Evolutionary conservation across 1,140 invertebrate genomes (phyloP).

Genomic region (Stratiolaelaps scimitus): DNA sequence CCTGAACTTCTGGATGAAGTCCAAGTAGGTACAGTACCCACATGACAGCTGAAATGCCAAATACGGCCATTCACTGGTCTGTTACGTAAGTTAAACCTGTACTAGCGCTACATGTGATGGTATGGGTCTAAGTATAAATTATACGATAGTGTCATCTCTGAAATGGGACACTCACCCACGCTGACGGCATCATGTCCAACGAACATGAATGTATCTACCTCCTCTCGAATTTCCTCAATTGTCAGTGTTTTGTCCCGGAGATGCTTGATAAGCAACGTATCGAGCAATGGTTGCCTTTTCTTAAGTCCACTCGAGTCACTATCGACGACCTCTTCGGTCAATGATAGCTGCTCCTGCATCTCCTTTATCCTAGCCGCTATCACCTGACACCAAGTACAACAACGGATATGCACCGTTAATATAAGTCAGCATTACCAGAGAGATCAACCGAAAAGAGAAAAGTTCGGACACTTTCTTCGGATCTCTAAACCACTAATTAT

Average conservation of each 20-base stretch:
- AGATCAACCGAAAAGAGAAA: no score
- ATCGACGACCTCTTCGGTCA: slow-evolving; percentile 5
- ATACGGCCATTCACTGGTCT: no score
- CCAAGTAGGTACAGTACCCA: slow-evolving; percentile 33
- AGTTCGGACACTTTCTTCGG: no score
- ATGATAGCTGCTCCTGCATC: no score
- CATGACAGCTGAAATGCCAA: not conserved
- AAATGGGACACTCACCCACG: not conserved
- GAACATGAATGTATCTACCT: slow-evolving; percentile 41
- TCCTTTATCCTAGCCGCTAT: no score
- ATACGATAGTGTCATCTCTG: not conserved
- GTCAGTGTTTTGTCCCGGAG: slow-evolving; percentile 31
- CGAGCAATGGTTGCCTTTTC: slow-evolving; percentile 31
- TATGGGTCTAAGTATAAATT: not conserved
- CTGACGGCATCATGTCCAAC: slow-evolving; percentile 32
- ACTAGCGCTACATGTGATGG: no score
- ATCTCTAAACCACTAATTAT: no score
- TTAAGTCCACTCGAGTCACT: not conserved
- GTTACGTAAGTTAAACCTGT: no score
- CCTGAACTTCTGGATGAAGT: slow-evolving; percentile 38
- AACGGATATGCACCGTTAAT: no score
- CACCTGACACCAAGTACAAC: no score
- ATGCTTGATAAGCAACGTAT: slow-evolving; percentile 29
- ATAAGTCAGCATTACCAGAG: no score
- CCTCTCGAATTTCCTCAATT: slow-evolving; percentile 38